A percentile compares a stretch with the other conserved stretches of the same genome.
Evolutionary conservation across 2,113 vertebrate species (phyloP).

Genomic region (Clarias magur): DNA sequence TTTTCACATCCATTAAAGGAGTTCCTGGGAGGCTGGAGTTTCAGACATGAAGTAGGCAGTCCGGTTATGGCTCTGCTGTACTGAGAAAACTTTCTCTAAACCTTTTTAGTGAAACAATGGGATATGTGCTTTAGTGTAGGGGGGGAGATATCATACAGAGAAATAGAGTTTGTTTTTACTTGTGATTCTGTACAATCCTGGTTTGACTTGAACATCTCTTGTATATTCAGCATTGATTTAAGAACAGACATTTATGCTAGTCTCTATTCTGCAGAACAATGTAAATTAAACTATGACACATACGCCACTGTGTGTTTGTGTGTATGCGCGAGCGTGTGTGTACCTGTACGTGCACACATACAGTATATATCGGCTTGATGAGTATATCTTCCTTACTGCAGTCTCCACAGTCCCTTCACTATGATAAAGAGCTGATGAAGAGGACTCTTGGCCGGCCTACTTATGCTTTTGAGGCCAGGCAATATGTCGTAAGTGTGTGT

Average conservation of each 20-base stretch:
- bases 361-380: slow-evolving; percentile 26
- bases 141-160: no score
- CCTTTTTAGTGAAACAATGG: no score
- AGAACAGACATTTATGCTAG: background rate
- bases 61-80: no score
- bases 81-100: no score
- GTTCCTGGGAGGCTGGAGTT: no score
- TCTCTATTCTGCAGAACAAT: background rate
- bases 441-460: slow-evolving; percentile 95
- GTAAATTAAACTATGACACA: background rate
- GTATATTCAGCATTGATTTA: background rate
- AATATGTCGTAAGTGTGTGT: slow-evolving; percentile 91
- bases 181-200: no score
- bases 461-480: slow-evolving; percentile 95
- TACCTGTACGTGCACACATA: slow-evolving; percentile 28
- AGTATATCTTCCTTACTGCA: slow-evolving; percentile 82
- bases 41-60: no score
- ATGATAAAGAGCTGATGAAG: slow-evolving; percentile 97
- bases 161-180: no score
- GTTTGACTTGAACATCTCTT: background rate
- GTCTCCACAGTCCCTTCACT: slow-evolving; percentile 85
- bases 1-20: no score
- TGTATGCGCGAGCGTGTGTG: background rate
- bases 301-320: background rate
- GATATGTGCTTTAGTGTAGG: no score